Evolutionary conservation across 2,888 invertebrate species (phyloP).

Genomic region (Orthosia gracilis): DNA sequence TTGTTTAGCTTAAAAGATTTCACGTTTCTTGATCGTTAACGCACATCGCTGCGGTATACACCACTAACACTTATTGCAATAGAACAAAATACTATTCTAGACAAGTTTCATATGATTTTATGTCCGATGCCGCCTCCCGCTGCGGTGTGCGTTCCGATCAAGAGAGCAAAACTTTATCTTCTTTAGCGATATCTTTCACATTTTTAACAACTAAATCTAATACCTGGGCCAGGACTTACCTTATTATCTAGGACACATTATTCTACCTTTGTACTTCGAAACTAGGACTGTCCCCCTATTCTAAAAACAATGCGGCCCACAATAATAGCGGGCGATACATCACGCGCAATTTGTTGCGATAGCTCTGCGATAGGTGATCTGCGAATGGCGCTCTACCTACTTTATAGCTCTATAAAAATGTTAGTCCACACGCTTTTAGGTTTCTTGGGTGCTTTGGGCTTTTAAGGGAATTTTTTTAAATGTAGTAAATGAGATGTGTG

Average conservation of each 20-base stretch:
- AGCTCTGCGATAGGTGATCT: constrained; percentile 82
- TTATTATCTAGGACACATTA: not conserved
- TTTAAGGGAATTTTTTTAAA: constrained; percentile 42
- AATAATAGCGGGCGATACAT: constrained; percentile 83
- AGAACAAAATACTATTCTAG: too few relatives aligned
- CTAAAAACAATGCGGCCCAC: constrained; percentile 55
- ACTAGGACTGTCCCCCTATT: constrained; percentile 52
- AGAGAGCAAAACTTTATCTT: too few relatives aligned
- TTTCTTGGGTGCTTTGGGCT: constrained; percentile 45
- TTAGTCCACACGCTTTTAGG: constrained; percentile 65
- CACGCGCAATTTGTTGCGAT: constrained; percentile 90
- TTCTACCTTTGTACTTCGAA: not conserved
- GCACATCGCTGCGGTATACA: too few relatives aligned
- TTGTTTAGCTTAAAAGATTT: too few relatives aligned
- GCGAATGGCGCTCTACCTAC: constrained; percentile 78
- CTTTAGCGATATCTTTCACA: too few relatives aligned
- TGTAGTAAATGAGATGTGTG: constrained; percentile 9
- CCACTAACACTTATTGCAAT: too few relatives aligned
- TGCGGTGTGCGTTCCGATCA: too few relatives aligned
- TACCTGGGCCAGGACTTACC: too few relatives aligned
- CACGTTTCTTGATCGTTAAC: too few relatives aligned
- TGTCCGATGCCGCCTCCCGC: too few relatives aligned
- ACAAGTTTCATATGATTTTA: too few relatives aligned
- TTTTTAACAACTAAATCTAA: too few relatives aligned
- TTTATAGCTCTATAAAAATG: constrained; percentile 85